Percentiles rank a stretch among this genome's conserved stretches.
phyloP scores from a whole-genome alignment of 2,797 vertebrate genomes.

The Lagorchestes hirsutus region DNA sequence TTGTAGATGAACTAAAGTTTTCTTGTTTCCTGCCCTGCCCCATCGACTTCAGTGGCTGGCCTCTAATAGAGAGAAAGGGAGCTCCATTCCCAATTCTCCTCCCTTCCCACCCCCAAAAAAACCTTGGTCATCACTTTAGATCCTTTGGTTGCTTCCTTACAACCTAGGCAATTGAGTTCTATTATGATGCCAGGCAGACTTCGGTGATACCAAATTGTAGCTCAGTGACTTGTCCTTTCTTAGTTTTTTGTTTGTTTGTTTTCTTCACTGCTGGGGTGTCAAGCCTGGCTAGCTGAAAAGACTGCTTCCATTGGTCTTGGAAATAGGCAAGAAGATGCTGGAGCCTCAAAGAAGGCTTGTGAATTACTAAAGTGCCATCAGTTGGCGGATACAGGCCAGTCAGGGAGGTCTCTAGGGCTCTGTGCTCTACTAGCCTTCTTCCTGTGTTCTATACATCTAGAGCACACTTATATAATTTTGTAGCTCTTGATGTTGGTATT shows the following conservation, averaged over 20 bases:
- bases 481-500: not conserved
- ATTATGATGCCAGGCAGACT: not conserved
- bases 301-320: not conserved
- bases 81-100: not conserved
- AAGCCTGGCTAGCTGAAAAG: not conserved
- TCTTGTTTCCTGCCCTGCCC: not conserved
- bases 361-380: not conserved
- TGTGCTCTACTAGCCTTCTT: not conserved
- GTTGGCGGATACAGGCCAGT: not conserved
- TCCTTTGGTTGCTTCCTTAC: not conserved
- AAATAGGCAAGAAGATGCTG: not conserved
- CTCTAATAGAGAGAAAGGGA: not conserved
- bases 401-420: not conserved
- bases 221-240: not conserved
- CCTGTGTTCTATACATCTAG: not conserved
- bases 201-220: not conserved
- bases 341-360: not conserved
- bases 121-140: not conserved
- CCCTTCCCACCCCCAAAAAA: not conserved
- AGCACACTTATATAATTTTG: not conserved
- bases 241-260: not conserved
- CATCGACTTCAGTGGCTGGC: not conserved
- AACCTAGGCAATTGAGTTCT: not conserved
- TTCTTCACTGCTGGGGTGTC: not conserved
- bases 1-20: not conserved